phyloP scores from a whole-genome alignment of 2,888 invertebrate genomes.

The Imbricaverruca yamaguchii region DNA sequence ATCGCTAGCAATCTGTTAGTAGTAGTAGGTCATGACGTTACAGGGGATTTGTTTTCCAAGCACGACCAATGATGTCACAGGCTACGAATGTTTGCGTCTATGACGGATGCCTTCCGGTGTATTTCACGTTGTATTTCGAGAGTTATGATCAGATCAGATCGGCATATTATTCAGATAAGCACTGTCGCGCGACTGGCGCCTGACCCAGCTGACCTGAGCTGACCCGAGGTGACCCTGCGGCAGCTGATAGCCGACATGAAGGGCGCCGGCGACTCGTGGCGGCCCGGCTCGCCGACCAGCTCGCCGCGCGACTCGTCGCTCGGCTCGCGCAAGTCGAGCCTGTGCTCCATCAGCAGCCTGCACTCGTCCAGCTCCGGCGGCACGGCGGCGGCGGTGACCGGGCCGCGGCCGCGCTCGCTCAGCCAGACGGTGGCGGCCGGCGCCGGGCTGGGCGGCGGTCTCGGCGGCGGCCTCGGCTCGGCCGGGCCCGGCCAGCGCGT shows the following conservation, averaged over 20 bases:
- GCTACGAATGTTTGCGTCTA: no score
- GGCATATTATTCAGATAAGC: no score
- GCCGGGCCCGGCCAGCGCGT: conserved; percentile 33
- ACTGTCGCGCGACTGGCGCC: no score
- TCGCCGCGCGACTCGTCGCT: conserved; percentile 60
- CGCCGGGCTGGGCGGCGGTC: background rate
- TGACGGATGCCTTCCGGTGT: no score
- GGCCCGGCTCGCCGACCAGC: conserved; percentile 40
- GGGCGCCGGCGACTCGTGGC: conserved; percentile 43
- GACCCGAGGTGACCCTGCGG: background rate
- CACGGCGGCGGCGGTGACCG: conserved; percentile 47
- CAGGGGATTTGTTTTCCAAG: no score
- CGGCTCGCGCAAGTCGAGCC: conserved; percentile 85
- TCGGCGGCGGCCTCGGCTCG: background rate
- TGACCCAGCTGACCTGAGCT: no score
- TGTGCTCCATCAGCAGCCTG: conserved; percentile 79
- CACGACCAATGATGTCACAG: no score
- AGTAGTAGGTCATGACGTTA: no score
- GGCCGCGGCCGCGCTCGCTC: conserved; percentile 36
- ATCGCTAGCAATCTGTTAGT: no score
- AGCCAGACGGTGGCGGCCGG: background rate
- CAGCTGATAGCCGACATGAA: conserved; percentile 64
- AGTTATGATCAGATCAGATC: no score
- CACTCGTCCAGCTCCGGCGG: conserved; percentile 54
- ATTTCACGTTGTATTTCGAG: no score